Base-by-base conservation (phyloP, 2,888 invertebrate genomes). In the Lydus trimaculatus region DNA sequence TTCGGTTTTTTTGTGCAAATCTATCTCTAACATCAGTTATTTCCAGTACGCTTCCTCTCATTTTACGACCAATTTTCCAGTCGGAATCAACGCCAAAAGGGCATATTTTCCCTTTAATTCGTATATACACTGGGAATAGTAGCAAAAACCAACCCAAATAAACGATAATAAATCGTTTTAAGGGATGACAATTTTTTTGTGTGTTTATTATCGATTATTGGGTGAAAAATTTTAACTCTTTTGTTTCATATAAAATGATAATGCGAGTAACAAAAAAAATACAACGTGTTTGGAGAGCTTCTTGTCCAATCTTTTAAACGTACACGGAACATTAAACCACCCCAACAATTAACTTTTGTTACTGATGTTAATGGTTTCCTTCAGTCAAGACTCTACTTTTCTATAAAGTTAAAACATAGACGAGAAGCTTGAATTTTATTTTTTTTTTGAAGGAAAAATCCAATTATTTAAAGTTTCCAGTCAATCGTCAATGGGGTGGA, bases 231-330 rank as follows among this genome's bases (percentile, higher is more conserved):
- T 28, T 28, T 28, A 28, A 28, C 28, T 28, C 28, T 28, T 9
- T 23, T 48, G n/a, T n/a, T n/a, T n/a, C n/a, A n/a, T n/a, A n/a
- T n/a, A n/a, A n/a, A n/a, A 43, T 48, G 48, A 48, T 23, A 2
- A 20, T 23, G 20, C 20, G 9, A 11, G 9, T 1, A 5, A 11
- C 4, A 48, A 20, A 48, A 48, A 6, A 17, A 15, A 11, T 13
- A 36, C 28, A 28, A 28, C 17, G n/a, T 48, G 48, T 48, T 23
- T 48, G 6, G 48, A 6, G 43, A 48, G 20, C 20, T 48, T 3
- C 48, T 48, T 48, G 48, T 48, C 20, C 48, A 48, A 48, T 48
- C 48, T 48, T 48, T 48, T 48, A 48, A 48, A 48, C 48, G 48
- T 20, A 48, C 20, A 48, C 20, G 48, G 48, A 48, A 48, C 48